A percentile compares a stretch with the other conserved stretches of the same genome.
Conservation (phyloP, 2,888 invertebrate species). For the Dorcus parallelipipedus region DNA sequence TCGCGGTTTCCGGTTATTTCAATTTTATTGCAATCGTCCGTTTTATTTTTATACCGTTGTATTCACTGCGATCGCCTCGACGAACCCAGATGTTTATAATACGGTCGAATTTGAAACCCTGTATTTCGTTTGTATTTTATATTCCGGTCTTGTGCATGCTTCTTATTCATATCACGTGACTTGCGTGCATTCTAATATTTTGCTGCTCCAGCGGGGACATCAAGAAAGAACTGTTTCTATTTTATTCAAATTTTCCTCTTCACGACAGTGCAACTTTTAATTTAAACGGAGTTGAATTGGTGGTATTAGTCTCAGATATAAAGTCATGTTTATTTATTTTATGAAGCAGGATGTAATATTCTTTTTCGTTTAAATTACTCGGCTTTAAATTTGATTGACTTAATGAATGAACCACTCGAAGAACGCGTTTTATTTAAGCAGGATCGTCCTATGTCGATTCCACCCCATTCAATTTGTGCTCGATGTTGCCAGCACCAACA, state of each 20-base stretch:
- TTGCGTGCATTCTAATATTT: constrained; percentile 16
- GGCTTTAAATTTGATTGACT: too few relatives aligned
- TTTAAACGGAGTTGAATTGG: too few relatives aligned
- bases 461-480: constrained; percentile 9
- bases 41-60: not conserved
- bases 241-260: not conserved
- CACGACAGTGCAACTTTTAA: not conserved
- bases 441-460: not conserved
- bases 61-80: not conserved
- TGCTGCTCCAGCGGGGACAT: not conserved
- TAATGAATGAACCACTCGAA: too few relatives aligned
- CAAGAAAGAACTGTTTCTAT: not conserved
- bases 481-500: constrained; percentile 19
- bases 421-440: not conserved
- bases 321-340: too few relatives aligned
- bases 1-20: constrained; percentile 11
- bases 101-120: constrained; percentile 10
- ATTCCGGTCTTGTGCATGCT: constrained; percentile 13
- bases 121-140: constrained; percentile 13
- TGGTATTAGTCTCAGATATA: too few relatives aligned
- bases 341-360: too few relatives aligned
- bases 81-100: constrained; percentile 18
- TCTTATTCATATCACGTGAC: constrained; percentile 18
- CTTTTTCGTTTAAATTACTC: too few relatives aligned
- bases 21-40: constrained; percentile 5